Conservation (phyloP, 1,140 invertebrate species). For the Dryas iulia region DNA sequence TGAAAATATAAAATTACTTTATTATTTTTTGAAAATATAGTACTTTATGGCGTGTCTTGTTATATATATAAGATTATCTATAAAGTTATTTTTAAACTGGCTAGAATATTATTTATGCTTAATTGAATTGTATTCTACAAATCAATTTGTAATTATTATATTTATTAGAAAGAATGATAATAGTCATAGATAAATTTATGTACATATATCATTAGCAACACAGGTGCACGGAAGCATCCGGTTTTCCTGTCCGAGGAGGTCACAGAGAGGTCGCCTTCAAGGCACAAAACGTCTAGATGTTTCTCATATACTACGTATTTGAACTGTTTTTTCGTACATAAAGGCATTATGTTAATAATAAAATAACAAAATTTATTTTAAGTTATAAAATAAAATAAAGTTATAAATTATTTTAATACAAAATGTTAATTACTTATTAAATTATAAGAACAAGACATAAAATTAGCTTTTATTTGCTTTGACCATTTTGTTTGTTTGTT, state of each 20-base stretch:
- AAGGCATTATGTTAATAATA: not conserved
- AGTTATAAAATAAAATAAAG: too few relatives aligned
- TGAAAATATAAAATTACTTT: too few relatives aligned
- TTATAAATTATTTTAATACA: not conserved
- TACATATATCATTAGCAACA: slow-evolving; percentile 25
- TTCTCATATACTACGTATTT: not conserved
- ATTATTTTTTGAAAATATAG: too few relatives aligned
- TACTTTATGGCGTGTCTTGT: too few relatives aligned
- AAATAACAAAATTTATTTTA: not conserved
- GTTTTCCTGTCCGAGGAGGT: slow-evolving; percentile 35
- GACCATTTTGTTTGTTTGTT: too few relatives aligned
- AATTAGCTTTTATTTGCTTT: too few relatives aligned
- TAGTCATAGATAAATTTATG: slow-evolving; percentile 15
- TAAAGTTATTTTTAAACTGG: not conserved
- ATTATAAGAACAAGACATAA: too few relatives aligned
- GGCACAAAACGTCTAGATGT: slow-evolving; percentile 12
- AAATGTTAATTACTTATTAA: too few relatives aligned
- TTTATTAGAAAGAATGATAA: not conserved
- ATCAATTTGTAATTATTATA: not conserved
- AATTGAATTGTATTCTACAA: not conserved
- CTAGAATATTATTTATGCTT: not conserved
- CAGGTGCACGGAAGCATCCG: slow-evolving; percentile 35
- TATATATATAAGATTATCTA: not conserved
- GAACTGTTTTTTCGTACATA: not conserved
- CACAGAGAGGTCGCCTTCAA: slow-evolving; percentile 26